A percentile compares a stretch with the other conserved stretches of the same genome.
These are phyloP conservation scores for Epinephelus cyanopodus DNA, from an alignment of 2,113 vertebrate species.

Conservation along the genomic window DNA sequence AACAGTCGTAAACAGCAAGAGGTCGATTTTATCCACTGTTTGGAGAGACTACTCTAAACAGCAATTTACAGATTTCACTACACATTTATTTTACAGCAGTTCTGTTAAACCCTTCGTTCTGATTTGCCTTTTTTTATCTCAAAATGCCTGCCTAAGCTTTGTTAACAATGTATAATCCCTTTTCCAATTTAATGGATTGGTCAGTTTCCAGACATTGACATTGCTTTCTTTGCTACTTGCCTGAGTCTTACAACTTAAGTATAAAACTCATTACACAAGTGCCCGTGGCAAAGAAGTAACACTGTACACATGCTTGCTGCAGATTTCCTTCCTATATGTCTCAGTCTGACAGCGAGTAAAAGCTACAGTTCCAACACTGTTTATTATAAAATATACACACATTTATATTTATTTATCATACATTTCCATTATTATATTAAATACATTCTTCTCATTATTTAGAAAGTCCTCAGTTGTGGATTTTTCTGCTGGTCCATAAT, in stretches of 20 bases:
- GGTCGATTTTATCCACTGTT: conserved; percentile 40
- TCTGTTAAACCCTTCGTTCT: conserved; percentile 46
- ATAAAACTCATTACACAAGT: conserved; percentile 56
- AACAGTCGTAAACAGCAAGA: conserved; percentile 54
- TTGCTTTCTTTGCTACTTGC: conserved; percentile 57
- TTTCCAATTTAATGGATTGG: conserved; percentile 70
- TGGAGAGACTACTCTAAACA: conserved; percentile 25
- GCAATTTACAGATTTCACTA: conserved; percentile 44
- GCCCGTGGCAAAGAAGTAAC: conserved; percentile 38
- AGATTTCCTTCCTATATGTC: not conserved
- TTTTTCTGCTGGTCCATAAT: not conserved
- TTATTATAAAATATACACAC: not conserved
- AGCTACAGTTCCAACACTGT: not conserved
- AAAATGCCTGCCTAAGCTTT: conserved; percentile 50
- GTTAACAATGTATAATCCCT: conserved; percentile 67
- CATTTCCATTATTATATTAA: not conserved
- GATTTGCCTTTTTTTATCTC: conserved; percentile 30
- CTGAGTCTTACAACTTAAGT: conserved; percentile 46
- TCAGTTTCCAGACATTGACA: conserved; percentile 62
- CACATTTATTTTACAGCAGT: conserved; percentile 42
- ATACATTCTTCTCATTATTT: not conserved
- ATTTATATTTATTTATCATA: not conserved
- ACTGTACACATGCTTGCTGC: conserved; percentile 12
- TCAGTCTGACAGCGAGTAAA: not conserved
- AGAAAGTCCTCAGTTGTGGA: not conserved